A percentile compares a stretch with the other conserved stretches of the same genome.
phyloP scores from a whole-genome alignment of 2,888 invertebrate species.

The Bellardia bayeri region DNA sequence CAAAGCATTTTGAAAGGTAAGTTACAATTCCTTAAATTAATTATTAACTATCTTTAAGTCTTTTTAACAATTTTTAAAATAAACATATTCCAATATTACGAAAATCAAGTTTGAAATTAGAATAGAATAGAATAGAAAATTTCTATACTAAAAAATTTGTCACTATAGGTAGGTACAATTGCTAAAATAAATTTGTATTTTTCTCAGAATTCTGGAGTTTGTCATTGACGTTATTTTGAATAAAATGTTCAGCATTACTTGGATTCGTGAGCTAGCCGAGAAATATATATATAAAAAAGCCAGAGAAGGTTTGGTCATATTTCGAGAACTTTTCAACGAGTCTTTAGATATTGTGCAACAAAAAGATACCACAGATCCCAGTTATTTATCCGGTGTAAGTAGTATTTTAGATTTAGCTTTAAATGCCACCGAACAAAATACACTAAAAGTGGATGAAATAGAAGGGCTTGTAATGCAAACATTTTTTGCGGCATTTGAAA shows the following conservation, averaged over 20 bases:
- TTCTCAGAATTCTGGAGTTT: background rate
- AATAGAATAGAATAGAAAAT: too few relatives aligned
- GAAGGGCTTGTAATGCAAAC: background rate
- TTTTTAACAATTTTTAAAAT: too few relatives aligned
- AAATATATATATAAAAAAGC: background rate
- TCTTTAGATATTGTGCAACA: background rate
- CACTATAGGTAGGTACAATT: too few relatives aligned
- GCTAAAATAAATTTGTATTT: background rate
- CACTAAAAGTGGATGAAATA: background rate
- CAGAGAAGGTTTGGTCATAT: background rate
- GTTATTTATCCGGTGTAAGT: background rate
- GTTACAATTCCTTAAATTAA: background rate
- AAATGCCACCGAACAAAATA: background rate
- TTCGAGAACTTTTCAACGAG: background rate
- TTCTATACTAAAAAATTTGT: too few relatives aligned
- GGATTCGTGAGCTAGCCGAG: slow-evolving; percentile 4
- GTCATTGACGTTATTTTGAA: background rate
- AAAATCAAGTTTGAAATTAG: too few relatives aligned
- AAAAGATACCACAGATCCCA: background rate
- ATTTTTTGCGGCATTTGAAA: slow-evolving; percentile 77
- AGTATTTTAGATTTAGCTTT: background rate
- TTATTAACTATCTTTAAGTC: background rate
- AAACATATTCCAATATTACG: too few relatives aligned
- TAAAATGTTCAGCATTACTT: background rate
- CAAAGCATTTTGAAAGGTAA: slow-evolving; percentile 5